Evolutionary conservation across 2,888 invertebrate species (phyloP).

Genomic region (Eupithecia centaureata): DNA sequence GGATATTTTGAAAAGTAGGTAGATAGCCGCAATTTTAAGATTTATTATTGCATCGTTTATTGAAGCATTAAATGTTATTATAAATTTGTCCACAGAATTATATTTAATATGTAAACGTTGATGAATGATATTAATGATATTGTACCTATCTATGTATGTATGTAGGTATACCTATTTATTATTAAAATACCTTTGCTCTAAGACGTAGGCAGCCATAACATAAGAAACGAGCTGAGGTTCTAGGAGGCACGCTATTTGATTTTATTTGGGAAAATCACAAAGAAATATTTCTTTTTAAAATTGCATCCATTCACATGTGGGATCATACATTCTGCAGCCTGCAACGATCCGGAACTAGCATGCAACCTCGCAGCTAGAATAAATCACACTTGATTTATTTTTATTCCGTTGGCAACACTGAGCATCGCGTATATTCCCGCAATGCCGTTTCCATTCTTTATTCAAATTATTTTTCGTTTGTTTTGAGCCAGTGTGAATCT

Average conservation of each 20-base stretch:
- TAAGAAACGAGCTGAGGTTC: not conserved
- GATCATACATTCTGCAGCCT: conserved; percentile 58
- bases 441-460: conserved; percentile 64
- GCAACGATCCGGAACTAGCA: conserved; percentile 59
- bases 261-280: conserved; percentile 6
- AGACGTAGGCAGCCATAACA: too few species aligned
- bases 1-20: not conserved
- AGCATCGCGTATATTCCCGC: conserved; percentile 59
- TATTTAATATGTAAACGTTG: too few species aligned
- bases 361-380: conserved; percentile 67
- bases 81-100: too few species aligned
- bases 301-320: conserved; percentile 50
- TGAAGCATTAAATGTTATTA: too few species aligned
- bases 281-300: conserved; percentile 46
- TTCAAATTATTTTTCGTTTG: conserved; percentile 65
- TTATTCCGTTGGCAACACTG: conserved; percentile 77
- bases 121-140: too few species aligned
- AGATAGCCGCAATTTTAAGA: conserved; percentile 3
- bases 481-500: conserved; percentile 46
- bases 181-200: too few species aligned
- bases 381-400: conserved; percentile 83
- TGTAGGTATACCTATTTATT: too few species aligned
- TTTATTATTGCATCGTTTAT: too few species aligned
- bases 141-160: too few species aligned
- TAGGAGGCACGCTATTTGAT: not conserved